Percentiles rank a stretch among this genome's conserved stretches.
Conservation (phyloP, 2,797 vertebrate species). For the Gymnodraco acuticeps region DNA sequence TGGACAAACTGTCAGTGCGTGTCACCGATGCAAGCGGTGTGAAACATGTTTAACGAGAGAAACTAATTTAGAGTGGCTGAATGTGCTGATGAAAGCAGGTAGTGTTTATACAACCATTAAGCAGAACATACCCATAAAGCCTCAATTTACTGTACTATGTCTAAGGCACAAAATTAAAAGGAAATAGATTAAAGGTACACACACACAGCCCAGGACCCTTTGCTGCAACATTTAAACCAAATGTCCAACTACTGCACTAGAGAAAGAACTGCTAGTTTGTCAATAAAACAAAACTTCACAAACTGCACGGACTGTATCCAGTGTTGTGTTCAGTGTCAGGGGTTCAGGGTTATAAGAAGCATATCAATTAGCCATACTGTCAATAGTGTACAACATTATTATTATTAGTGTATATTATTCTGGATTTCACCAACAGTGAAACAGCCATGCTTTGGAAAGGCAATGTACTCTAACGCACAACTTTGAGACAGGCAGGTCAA, state of each 20-base stretch:
- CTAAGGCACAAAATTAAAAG: slow-evolving; percentile 30
- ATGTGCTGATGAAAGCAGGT: slow-evolving; percentile 67
- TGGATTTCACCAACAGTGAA: too few relatives aligned
- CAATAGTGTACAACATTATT: too few relatives aligned
- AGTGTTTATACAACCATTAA: slow-evolving; percentile 44
- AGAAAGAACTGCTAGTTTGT: neutral
- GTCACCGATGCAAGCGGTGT: slow-evolving; percentile 63
- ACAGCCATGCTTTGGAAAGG: too few relatives aligned
- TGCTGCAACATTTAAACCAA: slow-evolving; percentile 17
- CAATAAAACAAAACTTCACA: slow-evolving; percentile 4
- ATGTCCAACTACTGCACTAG: slow-evolving; percentile 2
- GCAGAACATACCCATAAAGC: slow-evolving; percentile 27
- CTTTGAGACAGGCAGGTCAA: too few relatives aligned
- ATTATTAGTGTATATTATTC: too few relatives aligned
- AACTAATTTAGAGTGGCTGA: slow-evolving; percentile 58
- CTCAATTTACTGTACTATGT: slow-evolving; percentile 30
- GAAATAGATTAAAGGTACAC: slow-evolving; percentile 27
- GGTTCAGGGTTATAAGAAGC: neutral
- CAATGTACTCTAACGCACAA: too few relatives aligned
- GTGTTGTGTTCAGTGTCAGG: neutral
- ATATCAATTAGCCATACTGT: neutral
- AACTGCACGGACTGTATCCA: neutral
- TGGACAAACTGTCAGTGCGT: slow-evolving; percentile 63
- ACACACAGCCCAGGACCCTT: neutral
- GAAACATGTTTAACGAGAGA: slow-evolving; percentile 66